Evolutionary conservation across 1,140 invertebrate species (phyloP).

Genomic region (Argopecten irradians): DNA sequence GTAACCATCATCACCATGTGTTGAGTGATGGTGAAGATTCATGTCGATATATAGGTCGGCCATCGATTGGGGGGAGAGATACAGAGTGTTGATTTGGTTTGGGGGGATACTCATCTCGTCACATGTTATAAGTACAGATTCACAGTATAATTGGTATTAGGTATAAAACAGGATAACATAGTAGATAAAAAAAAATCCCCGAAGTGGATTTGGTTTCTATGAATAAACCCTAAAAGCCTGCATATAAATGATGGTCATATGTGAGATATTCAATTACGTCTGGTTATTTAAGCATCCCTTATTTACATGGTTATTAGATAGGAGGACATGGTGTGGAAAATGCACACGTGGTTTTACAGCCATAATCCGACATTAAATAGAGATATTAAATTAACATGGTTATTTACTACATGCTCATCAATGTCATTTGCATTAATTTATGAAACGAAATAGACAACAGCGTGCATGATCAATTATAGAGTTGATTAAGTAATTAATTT

Average conservation of each 20-base stretch:
- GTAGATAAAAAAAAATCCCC: neutral
- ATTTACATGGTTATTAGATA: neutral
- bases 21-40: neutral
- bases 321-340: too few relatives aligned
- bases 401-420: too few relatives aligned
- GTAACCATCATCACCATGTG: neutral
- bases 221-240: neutral
- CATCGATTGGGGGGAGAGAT: neutral
- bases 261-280: neutral
- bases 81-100: conserved; percentile 6
- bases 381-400: too few relatives aligned
- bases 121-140: neutral
- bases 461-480: too few relatives aligned
- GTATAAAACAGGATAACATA: neutral
- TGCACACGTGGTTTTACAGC: too few relatives aligned
- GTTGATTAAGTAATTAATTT: too few relatives aligned
- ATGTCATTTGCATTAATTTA: too few relatives aligned
- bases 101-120: neutral
- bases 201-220: neutral
- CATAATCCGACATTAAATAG: too few relatives aligned
- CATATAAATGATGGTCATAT: neutral
- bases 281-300: neutral
- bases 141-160: neutral
- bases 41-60: neutral
- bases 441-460: too few relatives aligned